Evolutionary conservation across 2,797 vertebrate species (phyloP), one percentile per base, ranked within the genome.

Genomic region (Australoheros facetus): DNA sequence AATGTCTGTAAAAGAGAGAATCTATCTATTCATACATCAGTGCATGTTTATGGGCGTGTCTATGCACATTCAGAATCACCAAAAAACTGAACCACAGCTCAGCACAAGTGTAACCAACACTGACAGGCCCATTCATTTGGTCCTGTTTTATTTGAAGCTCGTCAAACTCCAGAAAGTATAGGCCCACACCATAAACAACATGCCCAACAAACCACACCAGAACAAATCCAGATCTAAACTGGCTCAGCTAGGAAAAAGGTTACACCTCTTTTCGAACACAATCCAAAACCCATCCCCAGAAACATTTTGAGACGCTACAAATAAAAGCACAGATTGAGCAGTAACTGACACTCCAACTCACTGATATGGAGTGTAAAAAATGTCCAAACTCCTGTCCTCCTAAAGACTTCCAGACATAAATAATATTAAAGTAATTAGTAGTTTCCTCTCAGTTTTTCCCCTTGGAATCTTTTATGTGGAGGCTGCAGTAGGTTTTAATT

Each of bases 151-250:
- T 95, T 94, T 95, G 93, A 94, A 93, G 92, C 91, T 90, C 77
- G 90, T 93, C 89, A 94, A 94, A 94, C 91, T 93, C 80, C 89
- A 94, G 87, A 94, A 95, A 95, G 93, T 92, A 94, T 87, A 94
- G 92, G 92, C 79, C 87, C 85, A 91, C 88, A 94, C 93, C 92
- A 95, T 95, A 95, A 96, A 95, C 94, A 95, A 95, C 95, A 95
- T 94, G 92, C 94, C 95, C 88, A 90, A 91, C 90, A 93, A 95
- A 95, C 96, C 96, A 94, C 95, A 96, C 88, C 89, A 95, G 91
- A 94, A 95, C 91, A 94, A 94, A 90, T 92, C 84, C 70, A 91
- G 92, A 90, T 86, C 85, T 90, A 77, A 92, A 93, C 93, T 79
- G 82, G 78, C 82, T 74, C 42, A 70, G 73, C 85, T 34, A 81